Conservation (phyloP, 2,113 vertebrate genomes). For the Sinocyclocheilus grahami region DNA sequence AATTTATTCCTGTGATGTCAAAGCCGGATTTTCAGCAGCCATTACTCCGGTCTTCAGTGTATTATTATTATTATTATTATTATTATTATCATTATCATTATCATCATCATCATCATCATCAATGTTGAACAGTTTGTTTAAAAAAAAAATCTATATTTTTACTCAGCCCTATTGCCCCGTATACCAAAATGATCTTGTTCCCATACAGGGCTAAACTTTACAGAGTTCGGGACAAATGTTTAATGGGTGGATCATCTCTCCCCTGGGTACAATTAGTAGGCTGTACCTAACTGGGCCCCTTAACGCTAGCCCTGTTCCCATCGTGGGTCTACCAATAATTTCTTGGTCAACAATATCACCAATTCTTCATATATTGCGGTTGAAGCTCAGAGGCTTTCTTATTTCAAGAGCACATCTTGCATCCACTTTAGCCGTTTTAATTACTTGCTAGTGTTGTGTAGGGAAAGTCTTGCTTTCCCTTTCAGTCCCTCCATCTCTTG, state of each 20-base stretch:
- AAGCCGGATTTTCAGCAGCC: neutral
- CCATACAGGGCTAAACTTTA: neutral
- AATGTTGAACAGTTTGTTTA: neutral
- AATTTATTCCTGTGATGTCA: neutral
- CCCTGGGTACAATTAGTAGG: constrained; percentile 1
- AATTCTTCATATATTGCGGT: neutral
- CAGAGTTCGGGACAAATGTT: neutral
- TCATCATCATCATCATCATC: neutral
- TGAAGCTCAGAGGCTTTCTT: neutral
- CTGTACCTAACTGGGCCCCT: neutral
- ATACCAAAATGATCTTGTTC: neutral
- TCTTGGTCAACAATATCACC: neutral
- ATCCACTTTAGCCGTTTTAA: constrained; percentile 31
- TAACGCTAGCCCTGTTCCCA: neutral
- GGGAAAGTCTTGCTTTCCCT: constrained; percentile 29
- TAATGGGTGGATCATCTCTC: neutral
- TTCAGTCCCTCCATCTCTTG: neutral
- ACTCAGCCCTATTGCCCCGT: neutral
- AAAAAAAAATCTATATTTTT: neutral
- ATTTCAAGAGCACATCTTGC: constrained; percentile 13
- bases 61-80: neutral
- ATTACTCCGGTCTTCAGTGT: too few species aligned
- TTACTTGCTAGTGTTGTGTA: constrained; percentile 27
- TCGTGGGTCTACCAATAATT: neutral
- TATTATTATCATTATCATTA: neutral